Evolutionary conservation across 2,113 vertebrate genomes (phyloP).

Genomic region (Austrofundulus limnaeus): DNA sequence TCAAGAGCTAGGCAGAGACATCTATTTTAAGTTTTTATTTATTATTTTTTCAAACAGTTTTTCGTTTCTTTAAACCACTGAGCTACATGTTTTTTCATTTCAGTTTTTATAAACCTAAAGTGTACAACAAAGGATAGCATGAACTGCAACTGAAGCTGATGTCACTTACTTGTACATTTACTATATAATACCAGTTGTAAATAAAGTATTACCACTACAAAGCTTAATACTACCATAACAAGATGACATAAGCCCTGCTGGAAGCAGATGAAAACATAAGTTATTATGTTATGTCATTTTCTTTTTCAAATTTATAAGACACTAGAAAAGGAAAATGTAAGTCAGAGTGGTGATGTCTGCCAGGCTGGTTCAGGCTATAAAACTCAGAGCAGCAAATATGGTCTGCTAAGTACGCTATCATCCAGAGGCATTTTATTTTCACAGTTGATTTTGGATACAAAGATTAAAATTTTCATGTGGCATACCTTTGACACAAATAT

Average conservation of each 20-base stretch:
- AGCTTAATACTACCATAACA: not conserved
- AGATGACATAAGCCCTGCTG: not conserved
- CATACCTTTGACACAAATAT: not conserved
- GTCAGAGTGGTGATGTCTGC: not conserved
- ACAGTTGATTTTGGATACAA: not conserved
- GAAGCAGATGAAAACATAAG: not conserved
- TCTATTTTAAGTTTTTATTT: no score
- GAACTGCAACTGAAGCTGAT: not conserved
- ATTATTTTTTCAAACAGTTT: not conserved
- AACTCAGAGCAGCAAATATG: not conserved
- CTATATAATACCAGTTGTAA: not conserved
- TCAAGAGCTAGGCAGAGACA: no score
- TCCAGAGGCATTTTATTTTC: not conserved
- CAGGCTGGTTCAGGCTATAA: not conserved
- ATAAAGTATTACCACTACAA: not conserved
- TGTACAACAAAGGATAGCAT: not conserved
- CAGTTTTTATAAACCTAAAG: constrained; percentile 1
- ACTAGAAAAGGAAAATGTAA: not conserved
- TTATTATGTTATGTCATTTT: not conserved
- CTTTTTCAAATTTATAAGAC: not conserved
- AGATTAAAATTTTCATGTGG: not conserved
- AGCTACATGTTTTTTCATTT: constrained; percentile 29
- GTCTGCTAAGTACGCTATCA: not conserved
- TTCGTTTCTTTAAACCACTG: not conserved
- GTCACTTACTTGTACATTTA: constrained; percentile 8